phyloP scores from a whole-genome alignment of 2,888 invertebrate genomes.

The Caenorhabditis imperialis region DNA sequence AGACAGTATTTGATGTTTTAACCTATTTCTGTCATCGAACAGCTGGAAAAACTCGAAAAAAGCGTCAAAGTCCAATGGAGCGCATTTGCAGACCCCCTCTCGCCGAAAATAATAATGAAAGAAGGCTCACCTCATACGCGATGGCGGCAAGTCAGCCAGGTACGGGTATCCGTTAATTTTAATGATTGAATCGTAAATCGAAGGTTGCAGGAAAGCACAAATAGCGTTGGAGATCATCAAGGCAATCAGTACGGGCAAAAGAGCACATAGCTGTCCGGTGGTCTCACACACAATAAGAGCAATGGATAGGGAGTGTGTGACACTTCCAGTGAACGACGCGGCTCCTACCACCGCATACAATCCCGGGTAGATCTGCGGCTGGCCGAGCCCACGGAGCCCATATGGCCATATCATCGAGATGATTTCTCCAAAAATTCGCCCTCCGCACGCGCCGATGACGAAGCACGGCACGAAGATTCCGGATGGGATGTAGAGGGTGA shows the following conservation, averaged over 20 bases:
- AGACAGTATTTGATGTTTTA: too few relatives aligned
- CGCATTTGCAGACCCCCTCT: too few relatives aligned
- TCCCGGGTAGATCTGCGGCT: slow-evolving; percentile 89
- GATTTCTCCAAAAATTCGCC: slow-evolving; percentile 78
- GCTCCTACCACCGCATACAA: slow-evolving; percentile 95
- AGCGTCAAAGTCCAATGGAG: too few relatives aligned
- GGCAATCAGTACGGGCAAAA: slow-evolving; percentile 94
- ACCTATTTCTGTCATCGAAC: too few relatives aligned
- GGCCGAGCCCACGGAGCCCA: slow-evolving; percentile 86
- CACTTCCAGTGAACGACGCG: slow-evolving; percentile 91
- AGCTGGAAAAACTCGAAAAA: too few relatives aligned
- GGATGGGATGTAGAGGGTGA: slow-evolving; percentile 65
- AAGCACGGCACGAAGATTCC: slow-evolving; percentile 98
- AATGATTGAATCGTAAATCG: slow-evolving; percentile 97
- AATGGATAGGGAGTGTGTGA: slow-evolving; percentile 96
- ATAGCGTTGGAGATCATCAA: slow-evolving; percentile 95
- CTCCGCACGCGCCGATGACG: slow-evolving; percentile 81
- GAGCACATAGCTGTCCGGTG: slow-evolving; percentile 97
- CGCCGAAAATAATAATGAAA: background rate
- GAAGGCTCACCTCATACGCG: slow-evolving; percentile 58
- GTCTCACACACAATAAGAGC: slow-evolving; percentile 97
- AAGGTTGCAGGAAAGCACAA: slow-evolving; percentile 92
- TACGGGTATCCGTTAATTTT: slow-evolving; percentile 96
- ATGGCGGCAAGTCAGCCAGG: slow-evolving; percentile 85
- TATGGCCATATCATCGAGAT: slow-evolving; percentile 94